phyloP scores from a whole-genome alignment of 2,797 vertebrate genomes.

The Distichodus sexfasciatus region DNA sequence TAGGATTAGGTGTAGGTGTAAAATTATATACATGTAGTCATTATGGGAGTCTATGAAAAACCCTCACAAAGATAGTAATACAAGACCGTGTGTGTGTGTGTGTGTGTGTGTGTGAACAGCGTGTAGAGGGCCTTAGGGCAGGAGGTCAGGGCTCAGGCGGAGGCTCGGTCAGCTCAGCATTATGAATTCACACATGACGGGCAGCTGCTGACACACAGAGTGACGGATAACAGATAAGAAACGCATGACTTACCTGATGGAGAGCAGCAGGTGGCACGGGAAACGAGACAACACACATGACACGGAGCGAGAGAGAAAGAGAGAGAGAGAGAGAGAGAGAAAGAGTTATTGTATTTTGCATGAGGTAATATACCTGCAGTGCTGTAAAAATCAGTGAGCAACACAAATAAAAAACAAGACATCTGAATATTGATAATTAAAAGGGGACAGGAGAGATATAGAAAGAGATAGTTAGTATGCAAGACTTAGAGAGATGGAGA shows the following conservation, averaged over 20 bases:
- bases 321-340: background rate
- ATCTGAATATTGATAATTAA: background rate
- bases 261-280: slow-evolving; percentile 29
- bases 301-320: slow-evolving; percentile 17
- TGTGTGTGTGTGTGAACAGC: no score
- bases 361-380: no score
- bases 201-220: slow-evolving; percentile 42
- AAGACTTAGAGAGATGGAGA: slow-evolving; percentile 5
- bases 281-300: slow-evolving; percentile 9
- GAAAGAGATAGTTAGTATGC: background rate
- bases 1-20: no score
- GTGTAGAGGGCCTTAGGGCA: slow-evolving; percentile 15
- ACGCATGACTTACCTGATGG: slow-evolving; percentile 43
- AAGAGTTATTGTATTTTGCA: no score
- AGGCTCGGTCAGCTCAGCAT: background rate
- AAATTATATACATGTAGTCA: no score
- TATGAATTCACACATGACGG: slow-evolving; percentile 35
- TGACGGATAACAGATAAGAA: slow-evolving; percentile 33
- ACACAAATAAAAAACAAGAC: no score
- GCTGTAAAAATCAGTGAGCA: no score
- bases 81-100: no score
- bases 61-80: no score
- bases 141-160: slow-evolving; percentile 12
- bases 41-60: no score
- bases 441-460: background rate